A percentile compares a stretch with the other conserved stretches of the same genome.
Evolutionary conservation across 2,113 vertebrate species (phyloP).

Genomic region (Spilogale gracilis): DNA sequence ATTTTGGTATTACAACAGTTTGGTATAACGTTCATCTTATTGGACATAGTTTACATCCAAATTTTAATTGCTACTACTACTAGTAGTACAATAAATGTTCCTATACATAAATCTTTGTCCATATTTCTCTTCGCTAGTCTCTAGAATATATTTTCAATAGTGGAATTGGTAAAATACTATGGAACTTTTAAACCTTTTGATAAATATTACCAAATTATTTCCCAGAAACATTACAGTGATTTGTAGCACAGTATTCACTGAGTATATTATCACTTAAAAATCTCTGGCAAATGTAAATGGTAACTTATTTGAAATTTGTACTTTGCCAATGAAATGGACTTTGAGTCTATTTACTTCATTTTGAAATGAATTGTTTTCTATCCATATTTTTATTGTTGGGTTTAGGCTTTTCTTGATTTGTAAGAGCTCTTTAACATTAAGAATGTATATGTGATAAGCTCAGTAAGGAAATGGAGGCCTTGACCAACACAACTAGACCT

Average conservation of each 20-base stretch:
- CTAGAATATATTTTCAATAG: neutral
- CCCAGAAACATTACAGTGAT: neutral
- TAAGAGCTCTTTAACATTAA: neutral
- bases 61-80: neutral
- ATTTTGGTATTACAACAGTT: conserved; percentile 31
- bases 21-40: conserved; percentile 10
- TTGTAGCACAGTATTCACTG: conserved; percentile 5
- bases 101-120: conserved; percentile 18
- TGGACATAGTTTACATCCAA: conserved; percentile 14
- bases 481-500: neutral
- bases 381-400: neutral
- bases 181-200: conserved; percentile 36
- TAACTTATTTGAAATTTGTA: conserved; percentile 22
- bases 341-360: conserved; percentile 27
- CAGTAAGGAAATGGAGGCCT: neutral
- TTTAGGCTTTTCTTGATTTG: neutral
- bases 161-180: conserved; percentile 46
- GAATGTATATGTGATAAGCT: neutral
- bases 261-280: neutral
- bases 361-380: conserved; percentile 24
- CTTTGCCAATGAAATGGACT: neutral
- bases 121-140: neutral
- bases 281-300: neutral
- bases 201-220: conserved; percentile 32
- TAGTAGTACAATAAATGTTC: neutral